phyloP scores from a whole-genome alignment of 1,140 invertebrate genomes.

The Cydia strobilella region DNA sequence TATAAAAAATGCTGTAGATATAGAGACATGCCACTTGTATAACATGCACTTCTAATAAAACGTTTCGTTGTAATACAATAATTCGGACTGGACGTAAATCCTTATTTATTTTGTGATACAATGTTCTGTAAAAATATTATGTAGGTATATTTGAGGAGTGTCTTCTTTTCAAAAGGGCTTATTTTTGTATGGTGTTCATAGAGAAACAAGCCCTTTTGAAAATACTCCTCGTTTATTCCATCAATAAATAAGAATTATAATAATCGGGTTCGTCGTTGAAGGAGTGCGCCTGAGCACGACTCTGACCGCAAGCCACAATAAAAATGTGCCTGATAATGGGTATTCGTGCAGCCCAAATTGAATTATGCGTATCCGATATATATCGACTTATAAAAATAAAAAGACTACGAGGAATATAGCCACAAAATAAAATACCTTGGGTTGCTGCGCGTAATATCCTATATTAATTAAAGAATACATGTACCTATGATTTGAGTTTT shows the following conservation, averaged over 20 bases:
- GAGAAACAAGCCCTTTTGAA: no score
- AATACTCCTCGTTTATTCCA: no score
- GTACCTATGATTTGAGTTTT: background rate
- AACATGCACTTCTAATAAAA: background rate
- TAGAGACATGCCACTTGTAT: no score
- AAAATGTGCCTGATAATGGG: constrained; percentile 13
- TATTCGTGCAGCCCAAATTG: constrained; percentile 9
- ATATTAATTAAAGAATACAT: background rate
- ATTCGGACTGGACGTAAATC: background rate
- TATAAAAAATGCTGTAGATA: no score
- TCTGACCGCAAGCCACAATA: constrained; percentile 7
- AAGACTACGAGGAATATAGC: background rate
- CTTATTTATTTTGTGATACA: background rate
- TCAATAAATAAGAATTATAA: constrained; percentile 9
- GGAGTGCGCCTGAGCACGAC: background rate
- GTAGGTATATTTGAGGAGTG: no score
- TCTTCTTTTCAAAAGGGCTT: no score
- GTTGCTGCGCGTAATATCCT: background rate
- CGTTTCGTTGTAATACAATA: background rate
- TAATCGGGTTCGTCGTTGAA: background rate
- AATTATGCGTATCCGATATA: background rate
- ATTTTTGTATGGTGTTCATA: no score
- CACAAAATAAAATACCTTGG: background rate
- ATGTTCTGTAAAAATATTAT: background rate
- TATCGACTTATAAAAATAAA: background rate